Percentiles rank a stretch among this genome's conserved stretches.
phyloP scores from a whole-genome alignment of 2,113 vertebrate species.

The Romanogobio albipinnatus region DNA sequence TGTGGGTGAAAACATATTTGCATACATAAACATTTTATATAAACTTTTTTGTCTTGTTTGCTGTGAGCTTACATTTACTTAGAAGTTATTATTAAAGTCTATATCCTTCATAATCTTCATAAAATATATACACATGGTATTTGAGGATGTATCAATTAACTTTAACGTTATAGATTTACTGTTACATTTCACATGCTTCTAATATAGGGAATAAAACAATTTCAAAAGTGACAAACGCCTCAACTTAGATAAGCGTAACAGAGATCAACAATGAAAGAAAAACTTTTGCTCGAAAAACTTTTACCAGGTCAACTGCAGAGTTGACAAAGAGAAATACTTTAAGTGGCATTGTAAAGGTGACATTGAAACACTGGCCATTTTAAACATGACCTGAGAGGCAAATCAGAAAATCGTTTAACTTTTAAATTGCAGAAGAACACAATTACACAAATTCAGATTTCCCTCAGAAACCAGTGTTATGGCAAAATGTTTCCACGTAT shows the following conservation, averaged over 20 bases:
- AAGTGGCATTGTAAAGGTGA: background rate
- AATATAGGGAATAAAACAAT: too few species aligned
- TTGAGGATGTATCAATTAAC: background rate
- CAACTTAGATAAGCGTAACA: too few species aligned
- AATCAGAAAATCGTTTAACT: background rate
- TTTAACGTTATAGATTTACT: too few species aligned
- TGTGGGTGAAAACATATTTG: too few species aligned
- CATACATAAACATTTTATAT: background rate
- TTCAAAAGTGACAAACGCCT: too few species aligned
- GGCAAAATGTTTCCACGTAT: background rate
- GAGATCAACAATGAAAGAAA: too few species aligned
- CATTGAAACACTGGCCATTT: background rate
- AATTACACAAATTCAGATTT: constrained; percentile 7
- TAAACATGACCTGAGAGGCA: background rate
- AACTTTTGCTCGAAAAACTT: too few species aligned
- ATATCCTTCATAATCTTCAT: background rate
- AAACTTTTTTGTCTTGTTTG: background rate
- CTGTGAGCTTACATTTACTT: background rate
- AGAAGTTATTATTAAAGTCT: background rate
- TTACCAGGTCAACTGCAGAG: too few species aligned
- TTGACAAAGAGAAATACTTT: background rate
- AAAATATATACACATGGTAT: background rate
- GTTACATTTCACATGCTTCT: too few species aligned
- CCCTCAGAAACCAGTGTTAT: background rate
- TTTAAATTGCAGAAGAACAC: background rate